Conservation (phyloP, 2,888 invertebrate genomes). For the Hoplodrina blanda region DNA sequence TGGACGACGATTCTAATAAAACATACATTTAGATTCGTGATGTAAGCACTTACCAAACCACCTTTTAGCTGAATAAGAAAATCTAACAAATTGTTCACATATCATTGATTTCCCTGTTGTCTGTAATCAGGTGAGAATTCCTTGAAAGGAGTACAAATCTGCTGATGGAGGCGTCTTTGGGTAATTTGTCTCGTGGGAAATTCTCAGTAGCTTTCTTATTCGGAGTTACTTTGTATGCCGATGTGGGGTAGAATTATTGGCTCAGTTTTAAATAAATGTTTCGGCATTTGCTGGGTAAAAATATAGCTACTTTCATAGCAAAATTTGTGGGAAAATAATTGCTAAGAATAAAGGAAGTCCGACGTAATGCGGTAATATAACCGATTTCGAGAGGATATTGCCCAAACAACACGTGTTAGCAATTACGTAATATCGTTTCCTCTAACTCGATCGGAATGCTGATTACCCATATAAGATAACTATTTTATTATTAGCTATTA, state of each 20-base stretch:
- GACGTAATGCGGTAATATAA: conserved; percentile 8
- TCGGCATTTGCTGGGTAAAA: conserved; percentile 17
- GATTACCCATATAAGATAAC: conserved; percentile 11
- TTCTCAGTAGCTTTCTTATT: conserved; percentile 72
- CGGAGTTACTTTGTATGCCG: conserved; percentile 70
- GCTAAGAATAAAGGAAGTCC: background rate
- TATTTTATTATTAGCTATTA: too few relatives aligned
- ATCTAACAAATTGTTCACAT: conserved; percentile 51
- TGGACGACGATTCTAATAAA: background rate
- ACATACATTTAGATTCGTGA: background rate
- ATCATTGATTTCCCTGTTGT: conserved; percentile 60
- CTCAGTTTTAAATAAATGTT: conserved; percentile 37
- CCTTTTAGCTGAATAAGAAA: conserved; percentile 10
- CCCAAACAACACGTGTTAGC: conserved; percentile 9
- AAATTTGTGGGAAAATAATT: background rate
- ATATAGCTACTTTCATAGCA: background rate
- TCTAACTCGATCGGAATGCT: background rate
- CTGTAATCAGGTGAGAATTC: conserved; percentile 65
- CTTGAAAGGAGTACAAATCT: conserved; percentile 63
- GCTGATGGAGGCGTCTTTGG: conserved; percentile 67
- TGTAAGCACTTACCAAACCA: conserved; percentile 2
- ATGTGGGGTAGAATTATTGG: conserved; percentile 31
- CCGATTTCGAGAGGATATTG: conserved; percentile 2
- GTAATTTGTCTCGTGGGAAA: conserved; percentile 81
- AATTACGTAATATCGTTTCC: conserved; percentile 22